A percentile compares a stretch with the other conserved stretches of the same genome.
Evolutionary conservation across 2,113 vertebrate genomes (phyloP).

Genomic region (Eretmodus cyanostictus): DNA sequence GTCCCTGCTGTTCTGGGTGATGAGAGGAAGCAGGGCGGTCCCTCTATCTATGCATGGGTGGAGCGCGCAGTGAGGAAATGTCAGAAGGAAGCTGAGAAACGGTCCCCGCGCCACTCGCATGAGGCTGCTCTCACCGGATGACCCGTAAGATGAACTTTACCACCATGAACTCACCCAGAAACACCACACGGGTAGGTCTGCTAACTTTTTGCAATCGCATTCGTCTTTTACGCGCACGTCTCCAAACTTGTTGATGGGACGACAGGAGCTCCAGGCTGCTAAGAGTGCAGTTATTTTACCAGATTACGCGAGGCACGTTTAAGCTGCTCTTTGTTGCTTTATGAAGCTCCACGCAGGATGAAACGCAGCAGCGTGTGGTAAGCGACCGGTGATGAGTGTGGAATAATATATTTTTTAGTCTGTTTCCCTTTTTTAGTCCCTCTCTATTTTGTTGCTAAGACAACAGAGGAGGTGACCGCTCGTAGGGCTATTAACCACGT

Average conservation of each 20-base stretch:
- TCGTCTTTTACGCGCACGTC: neutral
- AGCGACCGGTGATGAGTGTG: neutral
- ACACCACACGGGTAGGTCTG: neutral
- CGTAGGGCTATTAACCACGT: neutral
- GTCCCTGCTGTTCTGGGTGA: neutral
- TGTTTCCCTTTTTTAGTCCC: neutral
- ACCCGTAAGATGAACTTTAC: neutral
- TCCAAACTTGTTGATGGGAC: neutral
- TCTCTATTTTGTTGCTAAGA: constrained; percentile 40
- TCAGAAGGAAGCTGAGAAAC: neutral
- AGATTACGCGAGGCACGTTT: neutral
- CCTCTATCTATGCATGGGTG: constrained; percentile 15
- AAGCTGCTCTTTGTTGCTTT: neutral
- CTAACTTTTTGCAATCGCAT: neutral
- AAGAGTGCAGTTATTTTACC: neutral
- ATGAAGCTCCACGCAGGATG: neutral
- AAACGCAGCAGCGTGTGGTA: neutral
- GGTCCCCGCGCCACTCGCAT: neutral
- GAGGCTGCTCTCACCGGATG: neutral
- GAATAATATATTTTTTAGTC: neutral
- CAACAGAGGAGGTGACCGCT: constrained; percentile 1
- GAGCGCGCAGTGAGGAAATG: constrained; percentile 38
- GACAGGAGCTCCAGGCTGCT: neutral
- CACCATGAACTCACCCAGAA: neutral
- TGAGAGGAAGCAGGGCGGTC: neutral